These are phyloP conservation scores for Notarius quadriscutis DNA, from an alignment of 2,113 vertebrate genomes.

Conservation along the genomic window DNA sequence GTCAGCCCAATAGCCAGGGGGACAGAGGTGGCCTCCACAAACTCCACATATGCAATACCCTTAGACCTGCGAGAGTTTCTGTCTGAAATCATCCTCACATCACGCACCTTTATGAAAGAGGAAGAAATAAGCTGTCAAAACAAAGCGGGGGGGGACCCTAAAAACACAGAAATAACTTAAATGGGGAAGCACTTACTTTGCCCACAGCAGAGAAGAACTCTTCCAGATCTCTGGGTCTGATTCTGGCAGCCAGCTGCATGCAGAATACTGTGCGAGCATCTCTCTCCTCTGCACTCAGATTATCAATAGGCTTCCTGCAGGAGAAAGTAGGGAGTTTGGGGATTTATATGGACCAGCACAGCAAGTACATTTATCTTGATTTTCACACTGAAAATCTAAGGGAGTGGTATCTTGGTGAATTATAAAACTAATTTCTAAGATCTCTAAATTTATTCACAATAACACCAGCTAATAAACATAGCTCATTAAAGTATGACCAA, in stretches of 20 bases:
- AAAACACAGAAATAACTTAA: neutral
- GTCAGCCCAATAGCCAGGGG: constrained; percentile 95
- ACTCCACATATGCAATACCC: constrained; percentile 97
- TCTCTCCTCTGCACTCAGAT: constrained; percentile 94
- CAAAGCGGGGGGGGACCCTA: neutral
- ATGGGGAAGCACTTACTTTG: constrained; percentile 73
- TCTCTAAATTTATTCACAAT: neutral
- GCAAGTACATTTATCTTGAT: too few species aligned
- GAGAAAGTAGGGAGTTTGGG: neutral
- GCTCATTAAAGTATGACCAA: too few species aligned
- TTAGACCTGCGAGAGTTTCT: constrained; percentile 96
- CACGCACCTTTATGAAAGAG: constrained; percentile 81
- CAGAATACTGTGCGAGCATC: constrained; percentile 98
- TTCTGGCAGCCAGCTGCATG: constrained; percentile 97
- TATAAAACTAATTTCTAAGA: too few species aligned
- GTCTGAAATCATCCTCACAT: constrained; percentile 97
- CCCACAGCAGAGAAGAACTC: constrained; percentile 99
- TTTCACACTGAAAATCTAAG: too few species aligned
- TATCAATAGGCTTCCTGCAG: constrained; percentile 92
- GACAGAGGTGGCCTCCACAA: constrained; percentile 95
- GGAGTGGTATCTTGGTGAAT: too few species aligned
- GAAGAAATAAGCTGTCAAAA: neutral
- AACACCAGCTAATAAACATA: neutral
- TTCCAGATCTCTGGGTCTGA: constrained; percentile 94
- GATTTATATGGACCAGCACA: too few species aligned